These are phyloP conservation scores for Anguilla marmorata DNA, from an alignment of 2,797 vertebrate species.

Conservation along the genomic window DNA sequence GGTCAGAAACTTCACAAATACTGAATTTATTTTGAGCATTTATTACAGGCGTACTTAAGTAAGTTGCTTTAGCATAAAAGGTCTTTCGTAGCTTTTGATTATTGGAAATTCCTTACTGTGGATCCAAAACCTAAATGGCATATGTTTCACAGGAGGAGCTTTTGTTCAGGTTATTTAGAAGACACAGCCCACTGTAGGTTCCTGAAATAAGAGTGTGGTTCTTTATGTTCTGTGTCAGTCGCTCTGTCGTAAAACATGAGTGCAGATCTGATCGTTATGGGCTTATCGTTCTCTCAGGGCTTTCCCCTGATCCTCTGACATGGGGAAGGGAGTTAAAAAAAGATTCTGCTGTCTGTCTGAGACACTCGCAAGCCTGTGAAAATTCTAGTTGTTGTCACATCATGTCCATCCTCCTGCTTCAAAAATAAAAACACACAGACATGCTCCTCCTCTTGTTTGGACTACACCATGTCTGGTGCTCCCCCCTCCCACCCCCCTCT, in stretches of 20 bases:
- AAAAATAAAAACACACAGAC: conserved; percentile 16
- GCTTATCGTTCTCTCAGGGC: not conserved
- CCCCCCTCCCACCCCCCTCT: conserved; percentile 37
- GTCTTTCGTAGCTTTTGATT: not conserved
- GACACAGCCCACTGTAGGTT: not conserved
- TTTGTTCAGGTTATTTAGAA: not conserved
- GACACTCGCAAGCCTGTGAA: conserved; percentile 31
- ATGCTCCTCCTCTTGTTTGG: conserved; percentile 27
- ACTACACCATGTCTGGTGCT: conserved; percentile 38
- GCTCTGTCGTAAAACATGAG: not conserved
- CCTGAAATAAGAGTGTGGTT: not conserved
- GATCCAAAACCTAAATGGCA: not conserved
- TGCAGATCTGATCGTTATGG: not conserved
- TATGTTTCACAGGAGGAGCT: not conserved
- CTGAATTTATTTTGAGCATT: not conserved
- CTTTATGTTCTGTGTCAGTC: not conserved
- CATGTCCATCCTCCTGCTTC: not conserved
- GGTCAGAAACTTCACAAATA: not conserved
- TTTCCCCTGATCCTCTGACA: conserved; percentile 10
- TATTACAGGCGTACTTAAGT: not conserved
- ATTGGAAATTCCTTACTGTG: not conserved
- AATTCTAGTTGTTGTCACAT: conserved; percentile 38
- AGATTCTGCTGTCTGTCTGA: conserved; percentile 31
- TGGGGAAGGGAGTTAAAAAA: conserved; percentile 20
- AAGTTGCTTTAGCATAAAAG: not conserved